A percentile compares a stretch with the other conserved stretches of the same genome.
phyloP scores from a whole-genome alignment of 30 jellyfish, hydroid and myxozoan species.

The Cassiopea xamachana region DNA sequence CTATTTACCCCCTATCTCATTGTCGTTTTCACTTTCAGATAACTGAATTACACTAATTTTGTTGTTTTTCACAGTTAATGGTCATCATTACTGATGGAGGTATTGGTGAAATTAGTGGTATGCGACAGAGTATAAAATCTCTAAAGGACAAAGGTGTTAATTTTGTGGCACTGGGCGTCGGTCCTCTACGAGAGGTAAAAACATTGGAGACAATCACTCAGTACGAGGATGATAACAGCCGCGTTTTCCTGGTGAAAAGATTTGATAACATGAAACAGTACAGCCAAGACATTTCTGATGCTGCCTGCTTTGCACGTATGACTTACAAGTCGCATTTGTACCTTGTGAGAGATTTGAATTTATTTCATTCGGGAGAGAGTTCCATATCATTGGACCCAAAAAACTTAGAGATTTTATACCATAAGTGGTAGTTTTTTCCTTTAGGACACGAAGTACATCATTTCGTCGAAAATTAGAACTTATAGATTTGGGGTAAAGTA shows the following conservation, averaged over 20 bases:
- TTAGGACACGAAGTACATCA: too few relatives aligned
- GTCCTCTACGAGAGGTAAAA: constrained; percentile 51
- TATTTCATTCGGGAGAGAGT: too few relatives aligned
- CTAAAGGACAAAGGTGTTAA: constrained; percentile 76
- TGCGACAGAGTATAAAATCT: constrained; percentile 64
- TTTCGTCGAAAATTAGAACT: too few relatives aligned
- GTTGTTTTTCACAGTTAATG: constrained; percentile 42
- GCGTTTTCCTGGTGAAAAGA: constrained; percentile 81
- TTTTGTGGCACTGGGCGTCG: constrained; percentile 87
- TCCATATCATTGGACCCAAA: too few relatives aligned
- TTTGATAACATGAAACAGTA: constrained; percentile 73
- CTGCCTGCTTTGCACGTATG: constrained; percentile 93
- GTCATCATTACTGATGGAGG: constrained; percentile 82
- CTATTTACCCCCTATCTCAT: too few relatives aligned
- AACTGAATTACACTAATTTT: neutral
- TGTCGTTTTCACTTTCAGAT: neutral
- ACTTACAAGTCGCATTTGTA: too few relatives aligned
- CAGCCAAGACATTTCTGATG: constrained; percentile 78
- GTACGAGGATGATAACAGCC: constrained; percentile 50
- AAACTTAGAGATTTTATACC: too few relatives aligned
- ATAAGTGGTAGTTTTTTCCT: too few relatives aligned
- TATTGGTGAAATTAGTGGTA: constrained; percentile 65
- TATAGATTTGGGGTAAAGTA: too few relatives aligned
- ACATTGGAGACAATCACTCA: constrained; percentile 76
- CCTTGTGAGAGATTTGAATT: too few relatives aligned